phyloP scores from a whole-genome alignment of 1,140 invertebrate species.

The Anoplolepis gracilipes region DNA sequence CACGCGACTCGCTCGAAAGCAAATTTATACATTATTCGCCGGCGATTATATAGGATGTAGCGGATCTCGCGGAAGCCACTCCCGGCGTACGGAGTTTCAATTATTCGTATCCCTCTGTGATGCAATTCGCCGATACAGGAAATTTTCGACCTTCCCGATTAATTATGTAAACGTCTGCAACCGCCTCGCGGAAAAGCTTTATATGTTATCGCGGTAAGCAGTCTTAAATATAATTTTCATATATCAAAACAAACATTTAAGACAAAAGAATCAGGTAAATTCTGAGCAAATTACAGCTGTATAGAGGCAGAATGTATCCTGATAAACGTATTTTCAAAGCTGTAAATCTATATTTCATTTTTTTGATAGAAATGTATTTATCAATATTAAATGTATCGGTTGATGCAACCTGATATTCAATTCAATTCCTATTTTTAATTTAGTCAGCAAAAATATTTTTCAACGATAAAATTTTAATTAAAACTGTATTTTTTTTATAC shows the following conservation, averaged over 20 bases:
- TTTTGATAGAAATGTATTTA: too few species aligned
- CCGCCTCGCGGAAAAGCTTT: neutral
- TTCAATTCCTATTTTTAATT: too few species aligned
- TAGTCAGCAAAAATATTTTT: neutral
- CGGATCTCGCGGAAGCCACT: constrained; percentile 33
- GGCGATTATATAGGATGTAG: constrained; percentile 47
- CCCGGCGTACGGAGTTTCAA: constrained; percentile 24
- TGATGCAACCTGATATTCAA: too few species aligned
- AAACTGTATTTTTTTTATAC: neutral
- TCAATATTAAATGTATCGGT: too few species aligned
- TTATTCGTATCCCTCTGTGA: constrained; percentile 32
- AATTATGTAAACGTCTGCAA: neutral
- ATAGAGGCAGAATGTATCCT: too few species aligned
- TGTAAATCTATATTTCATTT: too few species aligned
- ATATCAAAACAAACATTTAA: neutral
- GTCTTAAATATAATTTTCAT: neutral
- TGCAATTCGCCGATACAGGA: constrained; percentile 24
- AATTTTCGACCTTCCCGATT: constrained; percentile 21
- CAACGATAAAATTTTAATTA: neutral
- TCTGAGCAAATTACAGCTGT: too few species aligned
- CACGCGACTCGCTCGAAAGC: constrained; percentile 25
- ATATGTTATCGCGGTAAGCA: neutral
- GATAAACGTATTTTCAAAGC: too few species aligned
- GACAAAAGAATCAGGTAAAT: neutral
- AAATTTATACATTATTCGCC: constrained; percentile 53